Base-by-base conservation (phyloP, 1,140 invertebrate species). In the Liolophura sinensis region DNA sequence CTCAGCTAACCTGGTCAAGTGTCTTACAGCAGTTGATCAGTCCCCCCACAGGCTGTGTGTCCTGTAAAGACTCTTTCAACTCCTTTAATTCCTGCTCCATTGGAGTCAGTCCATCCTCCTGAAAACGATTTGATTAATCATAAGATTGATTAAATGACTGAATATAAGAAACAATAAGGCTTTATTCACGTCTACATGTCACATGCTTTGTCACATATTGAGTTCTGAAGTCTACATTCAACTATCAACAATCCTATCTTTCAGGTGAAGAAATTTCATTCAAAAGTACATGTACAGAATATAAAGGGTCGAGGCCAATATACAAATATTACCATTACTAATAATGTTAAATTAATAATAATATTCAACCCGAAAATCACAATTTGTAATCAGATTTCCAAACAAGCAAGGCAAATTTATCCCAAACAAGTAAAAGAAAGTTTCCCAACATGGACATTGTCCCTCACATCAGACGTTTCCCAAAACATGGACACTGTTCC, bases 1-100 rank as follows among this genome's bases (percentile, higher is more conserved):
- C 31, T 40, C 3, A 40, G 31, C 76, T 75, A 74, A 89, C 91
- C 86, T 99, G 96, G 82, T 99, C 97, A 49, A 94, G 86, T 9
- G 97, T 99, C 84, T 91, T 92, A 83, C 96, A 99, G 58, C 92
- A 90, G 76, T 93, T 92, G 1, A 98, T 88, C n/a, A 99, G 86
- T 16, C 89, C 89, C 15, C 94, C 94, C 47, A 96, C 91, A 0
- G 95, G 96, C 74, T 96, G 94, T 1, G 93, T 94, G 71, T 97
- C 95, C 68, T 90, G 88, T 24, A 96, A 82, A 71, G 89, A 92
- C 64, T 90, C 87, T 84, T 95, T 93, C 46, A 97, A 78, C 22
- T 87, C 82, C 70, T 84, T 82, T 18, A 97, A 85, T 82, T 93
- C 89, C 46, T 76, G 60, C 60, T 86, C 83, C 14, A 80, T 63